These are phyloP conservation scores for Capreolus pygargus DNA, from an alignment of 2,113 vertebrate genomes.

Conservation along the genomic window DNA sequence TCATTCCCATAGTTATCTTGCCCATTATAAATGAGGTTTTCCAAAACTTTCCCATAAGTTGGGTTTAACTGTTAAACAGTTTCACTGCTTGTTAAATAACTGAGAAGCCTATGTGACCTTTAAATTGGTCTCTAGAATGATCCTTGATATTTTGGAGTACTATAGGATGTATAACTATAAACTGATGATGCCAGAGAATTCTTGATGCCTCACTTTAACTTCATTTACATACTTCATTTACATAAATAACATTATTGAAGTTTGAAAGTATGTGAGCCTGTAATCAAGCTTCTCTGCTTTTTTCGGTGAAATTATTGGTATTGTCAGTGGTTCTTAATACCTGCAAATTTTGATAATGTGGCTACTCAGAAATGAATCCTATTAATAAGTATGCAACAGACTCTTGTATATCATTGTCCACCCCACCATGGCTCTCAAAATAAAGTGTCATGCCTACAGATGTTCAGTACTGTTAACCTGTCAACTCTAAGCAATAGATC, in stretches of 20 bases:
- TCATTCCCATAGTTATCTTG: conserved; percentile 96
- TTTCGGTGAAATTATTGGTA: neutral
- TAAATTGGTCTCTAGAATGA: neutral
- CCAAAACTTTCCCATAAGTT: neutral
- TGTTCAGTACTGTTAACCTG: neutral
- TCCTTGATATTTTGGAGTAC: neutral
- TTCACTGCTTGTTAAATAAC: neutral
- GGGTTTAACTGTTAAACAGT: neutral
- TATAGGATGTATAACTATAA: neutral
- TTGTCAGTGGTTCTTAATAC: neutral
- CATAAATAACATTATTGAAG: neutral
- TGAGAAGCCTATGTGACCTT: neutral
- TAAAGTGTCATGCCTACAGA: neutral
- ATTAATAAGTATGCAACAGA: neutral
- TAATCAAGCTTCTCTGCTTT: neutral
- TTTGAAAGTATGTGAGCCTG: neutral
- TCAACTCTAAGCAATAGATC: neutral
- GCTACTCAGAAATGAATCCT: neutral
- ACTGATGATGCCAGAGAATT: neutral
- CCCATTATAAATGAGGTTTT: conserved; percentile 94
- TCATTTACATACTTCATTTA: neutral
- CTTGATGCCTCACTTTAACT: neutral
- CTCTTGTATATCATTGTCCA: neutral
- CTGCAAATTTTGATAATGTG: neutral
- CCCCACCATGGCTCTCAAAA: neutral